These are phyloP conservation scores for Lordiphosa clarofinis DNA, from an alignment of 1,140 invertebrate genomes.

Conservation along the genomic window DNA sequence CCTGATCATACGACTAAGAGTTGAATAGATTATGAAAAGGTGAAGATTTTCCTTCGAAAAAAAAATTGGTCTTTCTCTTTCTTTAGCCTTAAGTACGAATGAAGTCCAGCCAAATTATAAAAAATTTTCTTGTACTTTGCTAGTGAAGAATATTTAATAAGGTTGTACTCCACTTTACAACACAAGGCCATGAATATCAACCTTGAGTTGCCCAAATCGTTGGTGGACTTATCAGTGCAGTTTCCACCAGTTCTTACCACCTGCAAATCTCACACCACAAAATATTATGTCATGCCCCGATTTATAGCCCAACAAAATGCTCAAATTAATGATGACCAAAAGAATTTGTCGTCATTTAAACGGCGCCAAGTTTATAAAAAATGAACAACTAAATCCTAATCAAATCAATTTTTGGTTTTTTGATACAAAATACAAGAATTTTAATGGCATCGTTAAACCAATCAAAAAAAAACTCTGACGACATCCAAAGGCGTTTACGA, in stretches of 20 bases:
- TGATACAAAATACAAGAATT: slow-evolving; percentile 16
- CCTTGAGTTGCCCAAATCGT: no score
- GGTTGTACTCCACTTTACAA: no score
- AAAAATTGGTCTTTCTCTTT: no score
- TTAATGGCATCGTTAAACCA: slow-evolving; percentile 62
- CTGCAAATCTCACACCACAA: not conserved
- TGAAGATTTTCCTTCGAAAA: no score
- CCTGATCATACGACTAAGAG: no score
- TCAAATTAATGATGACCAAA: slow-evolving; percentile 12
- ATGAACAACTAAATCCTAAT: slow-evolving; percentile 52
- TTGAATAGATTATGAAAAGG: no score
- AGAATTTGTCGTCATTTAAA: slow-evolving; percentile 52
- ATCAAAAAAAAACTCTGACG: slow-evolving; percentile 34
- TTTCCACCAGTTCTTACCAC: not conserved
- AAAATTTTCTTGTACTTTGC: no score
- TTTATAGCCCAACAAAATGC: slow-evolving; percentile 4
- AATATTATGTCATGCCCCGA: slow-evolving; percentile 4
- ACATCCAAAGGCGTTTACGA: slow-evolving; percentile 54
- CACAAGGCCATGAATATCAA: no score
- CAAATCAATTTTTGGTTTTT: slow-evolving; percentile 6
- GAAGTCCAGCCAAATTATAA: no score
- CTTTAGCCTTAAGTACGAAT: no score
- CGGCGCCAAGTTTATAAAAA: slow-evolving; percentile 57
- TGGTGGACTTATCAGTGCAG: no score
- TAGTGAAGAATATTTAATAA: no score